These are phyloP conservation scores for Balaeniceps rex DNA, from an alignment of 2,113 vertebrate species.

Conservation along the genomic window DNA sequence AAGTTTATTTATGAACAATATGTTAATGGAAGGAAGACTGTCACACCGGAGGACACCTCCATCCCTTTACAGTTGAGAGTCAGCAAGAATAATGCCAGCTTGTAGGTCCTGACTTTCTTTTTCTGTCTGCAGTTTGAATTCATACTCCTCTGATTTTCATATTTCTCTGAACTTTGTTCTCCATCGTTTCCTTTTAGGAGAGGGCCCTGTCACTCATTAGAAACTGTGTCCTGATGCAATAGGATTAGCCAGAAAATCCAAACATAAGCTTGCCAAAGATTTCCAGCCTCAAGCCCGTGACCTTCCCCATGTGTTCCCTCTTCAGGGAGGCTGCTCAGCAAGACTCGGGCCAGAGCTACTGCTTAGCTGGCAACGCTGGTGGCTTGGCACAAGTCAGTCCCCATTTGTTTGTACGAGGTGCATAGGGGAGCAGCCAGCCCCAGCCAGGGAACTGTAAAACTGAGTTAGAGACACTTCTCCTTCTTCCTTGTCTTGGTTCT, in stretches of 20 bases:
- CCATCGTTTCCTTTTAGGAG: not conserved
- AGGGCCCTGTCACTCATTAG: not conserved
- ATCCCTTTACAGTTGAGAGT: not conserved
- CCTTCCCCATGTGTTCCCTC: not conserved
- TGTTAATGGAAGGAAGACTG: not conserved
- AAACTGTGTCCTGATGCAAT: not conserved
- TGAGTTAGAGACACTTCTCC: conserved; percentile 6
- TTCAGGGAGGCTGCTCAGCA: not conserved
- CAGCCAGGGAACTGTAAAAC: not conserved
- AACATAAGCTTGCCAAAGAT: not conserved
- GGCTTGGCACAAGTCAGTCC: not conserved
- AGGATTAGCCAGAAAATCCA: not conserved
- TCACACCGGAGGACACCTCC: rapidly evolving
- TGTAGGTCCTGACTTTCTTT: not conserved
- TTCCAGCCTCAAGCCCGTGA: not conserved
- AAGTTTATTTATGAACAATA: not conserved
- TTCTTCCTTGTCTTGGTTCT: not conserved
- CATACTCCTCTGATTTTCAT: not conserved
- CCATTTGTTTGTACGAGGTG: not conserved
- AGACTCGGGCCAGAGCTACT: not conserved
- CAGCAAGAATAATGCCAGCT: not conserved
- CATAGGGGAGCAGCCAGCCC: not conserved
- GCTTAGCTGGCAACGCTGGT: not conserved
- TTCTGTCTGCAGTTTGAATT: not conserved
- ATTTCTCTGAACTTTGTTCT: not conserved